Percentiles rank a stretch among this genome's conserved stretches.
Conservation (phyloP, 2,797 vertebrate species). For the Sebastes ruberrimus region DNA sequence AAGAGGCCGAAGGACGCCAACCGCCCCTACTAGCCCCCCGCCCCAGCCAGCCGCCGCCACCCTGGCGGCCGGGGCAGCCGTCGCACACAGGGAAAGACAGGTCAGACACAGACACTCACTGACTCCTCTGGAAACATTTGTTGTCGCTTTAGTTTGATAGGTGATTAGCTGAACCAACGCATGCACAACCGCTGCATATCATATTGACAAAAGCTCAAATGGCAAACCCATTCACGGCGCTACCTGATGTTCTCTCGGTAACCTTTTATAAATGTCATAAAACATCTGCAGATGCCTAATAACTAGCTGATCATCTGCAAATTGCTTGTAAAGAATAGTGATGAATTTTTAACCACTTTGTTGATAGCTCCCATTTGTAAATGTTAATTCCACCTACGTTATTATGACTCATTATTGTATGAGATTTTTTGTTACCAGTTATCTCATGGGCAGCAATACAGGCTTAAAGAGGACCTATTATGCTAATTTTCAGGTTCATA, state of each 20-base stretch:
- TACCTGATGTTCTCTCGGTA: conserved; percentile 51
- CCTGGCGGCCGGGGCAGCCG: conserved; percentile 77
- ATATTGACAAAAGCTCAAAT: conserved; percentile 43
- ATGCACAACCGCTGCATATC: conserved; percentile 1
- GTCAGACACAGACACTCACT: conserved; percentile 38
- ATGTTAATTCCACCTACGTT: conserved; percentile 35
- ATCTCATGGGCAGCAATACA: background rate
- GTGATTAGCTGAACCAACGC: conserved; percentile 35
- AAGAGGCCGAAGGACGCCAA: conserved; percentile 99
- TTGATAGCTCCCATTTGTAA: conserved; percentile 39
- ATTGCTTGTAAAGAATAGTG: conserved; percentile 54
- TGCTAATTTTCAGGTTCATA: too few species aligned
- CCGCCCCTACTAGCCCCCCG: conserved; percentile 93
- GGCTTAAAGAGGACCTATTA: background rate
- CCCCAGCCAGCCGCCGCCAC: conserved; percentile 70
- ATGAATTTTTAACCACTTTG: conserved; percentile 30
- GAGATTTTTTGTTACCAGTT: background rate
- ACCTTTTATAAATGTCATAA: conserved; percentile 66
- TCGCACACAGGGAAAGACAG: conserved; percentile 80
- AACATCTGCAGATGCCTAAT: conserved; percentile 56
- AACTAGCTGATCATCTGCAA: conserved; percentile 54
- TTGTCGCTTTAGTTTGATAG: conserved; percentile 23
- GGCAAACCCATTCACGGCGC: conserved; percentile 32
- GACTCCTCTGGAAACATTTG: background rate
- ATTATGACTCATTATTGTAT: conserved; percentile 7